Conservation (phyloP, 1,140 invertebrate species). For the Pseudomyrmex pallidus region DNA sequence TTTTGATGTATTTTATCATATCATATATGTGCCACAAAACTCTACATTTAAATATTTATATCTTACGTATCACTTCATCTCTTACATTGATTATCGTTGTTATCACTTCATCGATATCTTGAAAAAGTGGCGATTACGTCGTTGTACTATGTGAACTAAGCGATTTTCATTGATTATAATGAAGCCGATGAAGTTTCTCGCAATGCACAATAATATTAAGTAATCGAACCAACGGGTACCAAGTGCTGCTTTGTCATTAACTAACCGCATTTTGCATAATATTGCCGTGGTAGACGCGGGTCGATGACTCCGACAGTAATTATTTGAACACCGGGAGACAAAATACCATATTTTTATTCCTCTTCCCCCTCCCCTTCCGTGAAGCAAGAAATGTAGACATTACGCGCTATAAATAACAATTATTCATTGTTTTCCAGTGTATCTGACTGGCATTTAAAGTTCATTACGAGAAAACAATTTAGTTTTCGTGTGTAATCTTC, state of each 20-base stretch:
- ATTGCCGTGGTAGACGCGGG: constrained; percentile 31
- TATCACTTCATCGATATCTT: not conserved
- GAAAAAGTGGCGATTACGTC: not conserved
- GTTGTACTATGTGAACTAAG: not conserved
- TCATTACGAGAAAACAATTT: too few species aligned
- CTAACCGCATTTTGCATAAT: constrained; percentile 67
- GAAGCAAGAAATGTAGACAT: not conserved
- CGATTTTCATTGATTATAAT: not conserved
- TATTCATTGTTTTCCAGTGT: not conserved
- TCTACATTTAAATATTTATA: too few species aligned
- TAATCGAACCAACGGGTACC: constrained; percentile 46
- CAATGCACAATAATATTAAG: constrained; percentile 54
- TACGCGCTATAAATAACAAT: not conserved
- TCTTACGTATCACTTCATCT: not conserved
- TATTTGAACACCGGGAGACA: constrained; percentile 24
- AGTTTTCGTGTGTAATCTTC: too few species aligned
- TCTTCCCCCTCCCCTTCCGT: not conserved
- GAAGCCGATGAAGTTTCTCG: constrained; percentile 39
- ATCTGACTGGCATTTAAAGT: too few species aligned
- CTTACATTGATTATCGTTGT: not conserved
- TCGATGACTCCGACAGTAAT: constrained; percentile 34
- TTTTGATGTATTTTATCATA: constrained; percentile 4
- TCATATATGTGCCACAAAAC: not conserved
- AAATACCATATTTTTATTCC: not conserved
- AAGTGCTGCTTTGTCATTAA: constrained; percentile 49